Evolutionary conservation across 2,888 invertebrate species (phyloP).

Genomic region (Tipula helvola): DNA sequence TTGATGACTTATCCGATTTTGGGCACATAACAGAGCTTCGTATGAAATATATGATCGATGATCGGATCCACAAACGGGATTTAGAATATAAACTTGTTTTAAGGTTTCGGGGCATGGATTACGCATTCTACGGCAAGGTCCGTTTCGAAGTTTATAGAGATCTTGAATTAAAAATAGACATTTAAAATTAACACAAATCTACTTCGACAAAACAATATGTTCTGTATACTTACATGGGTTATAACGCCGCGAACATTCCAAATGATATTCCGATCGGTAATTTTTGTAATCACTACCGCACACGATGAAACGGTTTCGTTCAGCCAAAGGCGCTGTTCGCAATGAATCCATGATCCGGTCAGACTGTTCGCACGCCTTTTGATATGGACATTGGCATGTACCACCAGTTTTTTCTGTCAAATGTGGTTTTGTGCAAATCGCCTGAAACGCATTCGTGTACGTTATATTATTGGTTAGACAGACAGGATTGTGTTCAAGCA

Average conservation of each 20-base stretch:
- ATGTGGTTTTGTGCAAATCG: conserved; percentile 21
- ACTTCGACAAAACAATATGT: no score
- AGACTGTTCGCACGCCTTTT: conserved; percentile 13
- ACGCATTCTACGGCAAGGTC: conserved; percentile 18
- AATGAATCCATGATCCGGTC: conserved; percentile 16
- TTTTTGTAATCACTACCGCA: conserved; percentile 25
- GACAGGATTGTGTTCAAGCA: conserved; percentile 25
- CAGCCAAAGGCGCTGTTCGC: conserved; percentile 14
- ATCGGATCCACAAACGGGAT: conserved; percentile 25
- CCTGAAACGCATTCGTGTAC: conserved; percentile 24
- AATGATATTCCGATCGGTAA: conserved; percentile 22
- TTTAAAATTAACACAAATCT: no score
- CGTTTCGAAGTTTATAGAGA: conserved; percentile 13
- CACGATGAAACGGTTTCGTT: conserved; percentile 18
- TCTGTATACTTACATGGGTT: conserved; percentile 22
- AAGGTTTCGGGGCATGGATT: conserved; percentile 21
- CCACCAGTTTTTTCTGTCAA: conserved; percentile 17
- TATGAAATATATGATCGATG: conserved; percentile 22
- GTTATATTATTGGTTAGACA: conserved; percentile 23
- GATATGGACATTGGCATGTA: conserved; percentile 18
- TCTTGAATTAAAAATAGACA: neutral
- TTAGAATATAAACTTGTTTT: conserved; percentile 21
- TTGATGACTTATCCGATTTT: conserved; percentile 18
- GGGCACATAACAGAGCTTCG: conserved; percentile 25
- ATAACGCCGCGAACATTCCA: conserved; percentile 22